Conservation (phyloP, 2,797 vertebrate genomes). For the Lacerta viridis region DNA sequence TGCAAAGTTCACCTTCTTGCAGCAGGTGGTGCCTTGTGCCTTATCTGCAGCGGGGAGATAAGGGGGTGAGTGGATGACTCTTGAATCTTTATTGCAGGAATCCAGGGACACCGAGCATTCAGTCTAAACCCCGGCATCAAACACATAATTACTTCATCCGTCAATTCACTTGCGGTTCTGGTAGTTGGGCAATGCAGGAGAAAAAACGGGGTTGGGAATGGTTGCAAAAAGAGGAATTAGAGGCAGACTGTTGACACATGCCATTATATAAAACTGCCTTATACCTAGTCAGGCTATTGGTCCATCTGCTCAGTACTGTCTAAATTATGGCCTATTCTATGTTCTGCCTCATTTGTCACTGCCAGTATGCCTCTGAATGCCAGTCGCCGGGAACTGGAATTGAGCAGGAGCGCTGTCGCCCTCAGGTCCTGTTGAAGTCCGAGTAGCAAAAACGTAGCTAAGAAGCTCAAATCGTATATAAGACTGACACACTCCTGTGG, state of each 20-base stretch:
- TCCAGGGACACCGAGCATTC: slow-evolving; percentile 27
- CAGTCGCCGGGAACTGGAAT: too few relatives aligned
- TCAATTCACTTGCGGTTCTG: slow-evolving; percentile 43
- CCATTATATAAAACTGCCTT: slow-evolving; percentile 9
- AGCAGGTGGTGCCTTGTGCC: slow-evolving; percentile 21
- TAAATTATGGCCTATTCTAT: too few relatives aligned
- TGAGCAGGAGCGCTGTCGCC: too few relatives aligned
- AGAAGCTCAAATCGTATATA: too few relatives aligned
- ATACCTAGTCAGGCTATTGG: not conserved
- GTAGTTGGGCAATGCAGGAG: slow-evolving; percentile 34
- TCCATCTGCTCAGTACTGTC: not conserved
- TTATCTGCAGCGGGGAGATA: slow-evolving; percentile 63
- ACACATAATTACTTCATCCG: slow-evolving; percentile 53
- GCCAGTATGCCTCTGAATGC: too few relatives aligned
- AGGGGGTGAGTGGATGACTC: slow-evolving; percentile 50
- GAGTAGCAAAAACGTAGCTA: too few relatives aligned
- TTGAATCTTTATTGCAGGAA: slow-evolving; percentile 32
- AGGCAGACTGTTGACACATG: slow-evolving; percentile 48
- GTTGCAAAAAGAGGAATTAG: slow-evolving; percentile 3
- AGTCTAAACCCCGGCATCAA: slow-evolving; percentile 55
- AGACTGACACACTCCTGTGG: too few relatives aligned
- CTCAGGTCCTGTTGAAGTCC: too few relatives aligned
- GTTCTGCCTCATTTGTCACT: too few relatives aligned
- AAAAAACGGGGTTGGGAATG: not conserved
- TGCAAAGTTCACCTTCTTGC: slow-evolving; percentile 37